Percentiles rank a stretch among this genome's conserved stretches.
Evolutionary conservation across 2,113 vertebrate species (phyloP).

Genomic region (Mesocricetus auratus): DNA sequence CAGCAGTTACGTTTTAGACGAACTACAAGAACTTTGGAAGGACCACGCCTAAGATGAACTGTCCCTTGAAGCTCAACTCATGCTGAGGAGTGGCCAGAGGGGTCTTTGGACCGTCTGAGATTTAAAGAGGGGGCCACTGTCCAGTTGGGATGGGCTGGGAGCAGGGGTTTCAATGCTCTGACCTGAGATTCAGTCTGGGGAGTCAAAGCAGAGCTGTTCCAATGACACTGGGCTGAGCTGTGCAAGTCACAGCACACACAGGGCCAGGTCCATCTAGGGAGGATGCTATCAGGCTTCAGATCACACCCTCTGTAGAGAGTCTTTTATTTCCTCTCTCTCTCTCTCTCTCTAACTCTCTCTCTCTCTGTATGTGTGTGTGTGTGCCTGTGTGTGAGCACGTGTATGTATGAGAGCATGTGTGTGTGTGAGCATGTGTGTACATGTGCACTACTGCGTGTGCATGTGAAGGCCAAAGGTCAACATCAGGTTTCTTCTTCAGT

Average conservation of each 20-base stretch:
- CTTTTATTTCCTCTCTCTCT: not conserved
- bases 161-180: fast-evolving
- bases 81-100: not conserved
- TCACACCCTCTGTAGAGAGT: not conserved
- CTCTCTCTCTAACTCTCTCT: not conserved
- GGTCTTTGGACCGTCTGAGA: not conserved
- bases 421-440: not conserved
- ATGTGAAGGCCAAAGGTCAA: not conserved
- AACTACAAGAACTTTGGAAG: not conserved
- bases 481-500: not conserved
- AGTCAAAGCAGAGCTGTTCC: not conserved
- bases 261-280: not conserved
- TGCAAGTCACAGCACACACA: fast-evolving
- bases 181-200: not conserved
- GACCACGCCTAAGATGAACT: too few relatives aligned
- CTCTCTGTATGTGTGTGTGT: not conserved
- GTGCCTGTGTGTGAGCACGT: too few relatives aligned
- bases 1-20: fast-evolving
- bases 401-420: not conserved
- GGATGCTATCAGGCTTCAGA: not conserved
- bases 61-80: not conserved
- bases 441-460: not conserved
- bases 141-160: fast-evolving
- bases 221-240: fast-evolving
- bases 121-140: not conserved